Base-by-base conservation (phyloP, 2,888 invertebrate species). In the Beris chalybata region DNA sequence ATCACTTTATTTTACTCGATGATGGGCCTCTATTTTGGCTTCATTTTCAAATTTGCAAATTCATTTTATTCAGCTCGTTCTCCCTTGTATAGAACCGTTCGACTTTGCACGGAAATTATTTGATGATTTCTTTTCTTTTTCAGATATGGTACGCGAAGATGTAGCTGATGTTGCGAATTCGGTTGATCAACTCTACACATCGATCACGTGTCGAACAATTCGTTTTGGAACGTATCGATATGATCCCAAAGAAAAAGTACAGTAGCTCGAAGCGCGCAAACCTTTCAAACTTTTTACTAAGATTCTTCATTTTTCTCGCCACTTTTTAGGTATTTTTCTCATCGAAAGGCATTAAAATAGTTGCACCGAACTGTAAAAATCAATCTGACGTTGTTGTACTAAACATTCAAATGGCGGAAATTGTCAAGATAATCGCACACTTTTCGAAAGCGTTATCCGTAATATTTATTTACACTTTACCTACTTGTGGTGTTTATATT, bases 211-310 rank as follows among this genome's bases (percentile, higher is more conserved):
- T 78, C 85, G 91, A 71, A 89, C 91, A 22, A 87, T 95, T 65
- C 85, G 94, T 71, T 89, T 95, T 76, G 95, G 95, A 47, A 91
- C 93, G 13, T 91, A 92, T 77, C 89, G 90, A 82, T 91, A 89
- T 75, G 84, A 87, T 71, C 89, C 92, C 31, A 85, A 84, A 68
- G 89, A 91, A 76, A 86, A 87, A 79, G 89, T 93, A 58, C 38
- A 22, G 22, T 22, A 2, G 22, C 22, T 22, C 22, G 22, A 22
- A 22, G 22, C 3, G 22, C 3, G 5, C 38, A 9, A 7, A 3
- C 58, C 64, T 66, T 73, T 38, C 70, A 29, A 45, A 47, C 38
- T 48, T 48, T 15, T 48, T 15, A 6, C 13, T 12, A 1, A 12
- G 6, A 4, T 48, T 12, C 48, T 15, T 15, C 48, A n/a, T 6